Conservation (phyloP, 2,888 invertebrate species). For the Ichneumoninae sp. region DNA sequence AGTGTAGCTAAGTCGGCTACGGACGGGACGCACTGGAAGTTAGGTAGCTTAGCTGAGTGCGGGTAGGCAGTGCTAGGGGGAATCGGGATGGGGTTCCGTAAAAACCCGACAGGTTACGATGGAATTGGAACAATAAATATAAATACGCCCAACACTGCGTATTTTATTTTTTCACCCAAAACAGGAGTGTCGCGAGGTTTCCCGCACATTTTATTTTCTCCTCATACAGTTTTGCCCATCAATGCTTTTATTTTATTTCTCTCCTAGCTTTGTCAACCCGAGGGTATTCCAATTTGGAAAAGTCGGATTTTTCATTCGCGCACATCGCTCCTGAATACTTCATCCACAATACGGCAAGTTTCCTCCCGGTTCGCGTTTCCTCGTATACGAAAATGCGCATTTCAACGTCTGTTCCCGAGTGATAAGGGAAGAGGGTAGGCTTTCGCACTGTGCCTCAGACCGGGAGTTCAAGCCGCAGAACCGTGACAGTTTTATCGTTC, state of each 20-base stretch:
- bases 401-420: conserved; percentile 68
- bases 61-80: too few relatives aligned
- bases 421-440: conserved; percentile 67
- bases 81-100: too few relatives aligned
- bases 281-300: neutral
- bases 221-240: neutral
- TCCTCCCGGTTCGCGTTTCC: neutral
- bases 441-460: conserved; percentile 20
- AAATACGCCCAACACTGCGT: too few relatives aligned
- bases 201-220: neutral
- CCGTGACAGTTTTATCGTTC: conserved; percentile 72
- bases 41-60: too few relatives aligned
- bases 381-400: conserved; percentile 45
- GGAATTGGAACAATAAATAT: too few relatives aligned
- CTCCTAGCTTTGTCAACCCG: neutral
- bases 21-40: too few relatives aligned
- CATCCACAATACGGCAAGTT: conserved; percentile 33
- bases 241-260: neutral
- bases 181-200: neutral
- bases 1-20: too few relatives aligned
- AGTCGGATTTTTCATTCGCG: neutral
- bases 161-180: too few relatives aligned
- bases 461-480: conserved; percentile 44
- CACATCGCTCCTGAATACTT: neutral
- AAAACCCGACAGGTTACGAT: too few relatives aligned